Evolutionary conservation across 23 tunicate species (phyloP), one percentile per base, ranked within the genome.

Genomic region (Pegea sp.): DNA sequence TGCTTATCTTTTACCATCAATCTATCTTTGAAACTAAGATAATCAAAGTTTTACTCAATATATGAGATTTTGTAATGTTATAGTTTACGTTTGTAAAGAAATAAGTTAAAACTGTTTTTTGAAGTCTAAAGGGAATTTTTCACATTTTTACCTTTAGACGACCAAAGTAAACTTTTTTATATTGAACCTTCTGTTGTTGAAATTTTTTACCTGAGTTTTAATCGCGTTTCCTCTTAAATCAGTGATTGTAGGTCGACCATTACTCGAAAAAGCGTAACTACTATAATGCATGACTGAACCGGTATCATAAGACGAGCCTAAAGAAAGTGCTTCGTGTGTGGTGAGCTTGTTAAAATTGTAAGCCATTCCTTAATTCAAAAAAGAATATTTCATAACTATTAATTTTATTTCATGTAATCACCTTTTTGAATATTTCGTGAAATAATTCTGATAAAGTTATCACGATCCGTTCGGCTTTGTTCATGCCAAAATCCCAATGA

Each of bases 261-360:
- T 64, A 5, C 24, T 2, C 11, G 61, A 22, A 32, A 64, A 64
- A 4, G 69, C 69, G 0, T 52, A 34, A 24, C 46, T 25, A 0
- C 24, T 22, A 30, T 64, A 64, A 64, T 64, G 69, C 69, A 64
- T 64, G 34, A 64, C 32, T 8, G 69, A 64, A 0, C 34, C 30
- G 23, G 26, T 22, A 30, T 64, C 69, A 31, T 64, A 64, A 0
- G 69, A 60, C 4, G 59, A 51, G 23, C 57, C 57, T 29, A 52
- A 51, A 7, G 69, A 64, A 52, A 51, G 25, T 43, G 52, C 52
- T 30, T 64, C 29, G 5, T 29, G 34, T 11, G 23, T 2, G 1
- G 24, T 28, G 20, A 26, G 60, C 63, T 64, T 64, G 43, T 64
- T 52, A 23, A 64, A 64, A 27, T 64, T 64, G 69, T 64, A 64